Conservation (phyloP, 1,140 invertebrate species). For the Heliconius congener region DNA sequence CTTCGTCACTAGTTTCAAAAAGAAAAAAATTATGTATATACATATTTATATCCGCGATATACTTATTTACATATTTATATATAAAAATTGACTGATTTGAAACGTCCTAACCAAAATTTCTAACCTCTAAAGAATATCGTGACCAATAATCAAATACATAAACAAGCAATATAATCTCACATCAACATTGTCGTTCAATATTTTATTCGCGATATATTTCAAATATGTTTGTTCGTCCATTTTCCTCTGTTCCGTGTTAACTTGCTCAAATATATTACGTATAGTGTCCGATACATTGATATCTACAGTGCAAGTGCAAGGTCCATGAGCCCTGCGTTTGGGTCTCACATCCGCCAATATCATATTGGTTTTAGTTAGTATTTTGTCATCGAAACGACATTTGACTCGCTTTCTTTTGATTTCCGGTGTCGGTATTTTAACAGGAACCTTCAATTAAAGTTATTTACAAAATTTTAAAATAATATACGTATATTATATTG, state of each 20-base stretch:
- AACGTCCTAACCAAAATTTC: no score
- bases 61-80: no score
- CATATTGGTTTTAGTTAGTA: constrained; percentile 64
- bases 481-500: no score
- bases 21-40: no score
- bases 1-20: no score
- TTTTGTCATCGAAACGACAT: constrained; percentile 49
- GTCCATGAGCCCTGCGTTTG: constrained; percentile 50
- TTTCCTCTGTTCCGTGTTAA: constrained; percentile 66
- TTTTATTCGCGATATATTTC: constrained; percentile 70
- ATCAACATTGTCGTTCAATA: constrained; percentile 59
- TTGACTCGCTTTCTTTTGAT: constrained; percentile 48
- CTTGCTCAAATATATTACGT: constrained; percentile 73
- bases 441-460: constrained; percentile 44
- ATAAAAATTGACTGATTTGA: no score
- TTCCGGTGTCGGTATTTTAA: constrained; percentile 49
- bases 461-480: no score
- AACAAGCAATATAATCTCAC: constrained; percentile 40
- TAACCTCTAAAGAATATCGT: neutral
- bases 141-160: neutral
- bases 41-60: no score
- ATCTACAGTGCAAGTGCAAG: constrained; percentile 70
- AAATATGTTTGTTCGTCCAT: constrained; percentile 66
- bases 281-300: constrained; percentile 70
- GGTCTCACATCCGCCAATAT: constrained; percentile 68